phyloP scores from a whole-genome alignment of 2,888 invertebrate species.

The Drosophila antonietae region DNA sequence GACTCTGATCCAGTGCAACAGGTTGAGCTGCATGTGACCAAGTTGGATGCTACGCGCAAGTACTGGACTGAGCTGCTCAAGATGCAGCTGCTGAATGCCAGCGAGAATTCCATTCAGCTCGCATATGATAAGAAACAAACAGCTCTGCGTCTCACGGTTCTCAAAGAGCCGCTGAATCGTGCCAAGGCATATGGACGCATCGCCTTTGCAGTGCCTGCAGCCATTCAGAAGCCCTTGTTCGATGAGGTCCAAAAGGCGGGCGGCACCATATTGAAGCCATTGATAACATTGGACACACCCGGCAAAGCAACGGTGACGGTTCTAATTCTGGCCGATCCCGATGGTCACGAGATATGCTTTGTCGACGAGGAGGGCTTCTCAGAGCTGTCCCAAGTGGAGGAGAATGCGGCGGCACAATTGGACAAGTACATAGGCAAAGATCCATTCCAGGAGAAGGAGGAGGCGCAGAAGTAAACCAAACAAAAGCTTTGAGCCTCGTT shows the following conservation, averaged over 20 bases:
- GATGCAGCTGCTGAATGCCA: slow-evolving; percentile 89
- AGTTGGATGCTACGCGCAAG: slow-evolving; percentile 90
- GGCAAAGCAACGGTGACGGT: slow-evolving; percentile 98
- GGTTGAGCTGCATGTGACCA: slow-evolving; percentile 91
- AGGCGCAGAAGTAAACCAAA: neutral
- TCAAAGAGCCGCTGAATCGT: slow-evolving; percentile 88
- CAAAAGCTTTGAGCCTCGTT: neutral
- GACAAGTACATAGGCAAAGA: slow-evolving; percentile 89
- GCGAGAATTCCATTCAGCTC: slow-evolving; percentile 87
- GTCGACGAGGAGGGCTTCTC: slow-evolving; percentile 98
- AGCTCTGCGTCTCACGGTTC: slow-evolving; percentile 88
- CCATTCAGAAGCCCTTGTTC: slow-evolving; percentile 91
- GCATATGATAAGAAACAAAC: slow-evolving; percentile 91
- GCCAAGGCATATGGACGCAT: slow-evolving; percentile 97
- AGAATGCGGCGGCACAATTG: slow-evolving; percentile 91
- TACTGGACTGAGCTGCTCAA: slow-evolving; percentile 94
- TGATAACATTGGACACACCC: slow-evolving; percentile 97
- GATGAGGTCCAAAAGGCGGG: slow-evolving; percentile 89
- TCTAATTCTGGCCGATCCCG: slow-evolving; percentile 98
- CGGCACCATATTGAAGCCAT: slow-evolving; percentile 93
- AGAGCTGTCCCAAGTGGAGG: slow-evolving; percentile 94
- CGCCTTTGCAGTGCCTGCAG: slow-evolving; percentile 95
- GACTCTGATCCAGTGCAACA: slow-evolving; percentile 92
- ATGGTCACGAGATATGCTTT: slow-evolving; percentile 99
- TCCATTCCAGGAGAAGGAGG: slow-evolving; percentile 81